Evolutionary conservation across 2,797 vertebrate genomes (phyloP).

Genomic region (Etheostoma nigrum): DNA sequence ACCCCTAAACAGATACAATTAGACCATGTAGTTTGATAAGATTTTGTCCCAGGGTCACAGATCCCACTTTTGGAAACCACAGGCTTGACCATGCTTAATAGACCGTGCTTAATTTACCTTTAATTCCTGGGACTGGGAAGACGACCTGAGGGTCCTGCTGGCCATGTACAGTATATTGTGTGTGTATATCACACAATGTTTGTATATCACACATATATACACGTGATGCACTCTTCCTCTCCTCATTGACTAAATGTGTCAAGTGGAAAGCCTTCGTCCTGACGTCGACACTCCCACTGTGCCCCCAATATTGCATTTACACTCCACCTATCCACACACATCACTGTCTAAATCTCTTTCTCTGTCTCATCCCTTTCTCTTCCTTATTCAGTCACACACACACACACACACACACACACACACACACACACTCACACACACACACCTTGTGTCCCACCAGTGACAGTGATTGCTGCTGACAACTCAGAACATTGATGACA

Average conservation of each 20-base stretch:
- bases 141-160: conserved; percentile 22
- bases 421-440: not conserved
- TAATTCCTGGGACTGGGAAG: conserved; percentile 19
- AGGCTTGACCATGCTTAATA: no score
- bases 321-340: conserved; percentile 11
- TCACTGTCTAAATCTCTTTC: conserved; percentile 14
- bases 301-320: not conserved
- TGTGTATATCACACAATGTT: not conserved
- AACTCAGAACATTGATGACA: conserved; percentile 65
- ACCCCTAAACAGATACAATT: no score
- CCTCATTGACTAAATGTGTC: conserved; percentile 11
- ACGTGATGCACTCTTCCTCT: conserved; percentile 10
- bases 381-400: conserved; percentile 1
- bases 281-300: conserved; percentile 10
- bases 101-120: no score
- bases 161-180: conserved; percentile 5
- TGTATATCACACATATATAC: not conserved
- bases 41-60: no score
- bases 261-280: conserved; percentile 27
- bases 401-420: conserved; percentile 5
- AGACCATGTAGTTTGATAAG: no score
- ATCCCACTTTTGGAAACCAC: no score
- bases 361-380: conserved; percentile 2
- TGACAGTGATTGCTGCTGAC: conserved; percentile 65
- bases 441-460: conserved; percentile 13